These are phyloP conservation scores for Himalopsyche kuldschensis DNA, from an alignment of 2,888 invertebrate species.

Conservation along the genomic window DNA sequence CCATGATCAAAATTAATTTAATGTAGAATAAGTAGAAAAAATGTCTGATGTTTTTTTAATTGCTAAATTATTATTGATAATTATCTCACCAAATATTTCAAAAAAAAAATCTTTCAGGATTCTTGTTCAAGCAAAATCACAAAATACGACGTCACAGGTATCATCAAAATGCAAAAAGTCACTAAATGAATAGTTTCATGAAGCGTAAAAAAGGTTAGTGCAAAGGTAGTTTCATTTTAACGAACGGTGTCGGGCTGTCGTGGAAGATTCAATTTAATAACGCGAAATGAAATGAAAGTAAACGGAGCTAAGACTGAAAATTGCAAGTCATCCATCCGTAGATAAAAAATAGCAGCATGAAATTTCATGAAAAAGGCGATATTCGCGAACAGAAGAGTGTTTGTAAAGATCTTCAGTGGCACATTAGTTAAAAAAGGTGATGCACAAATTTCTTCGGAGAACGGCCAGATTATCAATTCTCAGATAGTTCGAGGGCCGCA, in stretches of 20 bases:
- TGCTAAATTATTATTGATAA: too few species aligned
- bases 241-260: conserved; percentile 4
- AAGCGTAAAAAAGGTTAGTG: not conserved
- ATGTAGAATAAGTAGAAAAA: too few species aligned
- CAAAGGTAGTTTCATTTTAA: conserved; percentile 27
- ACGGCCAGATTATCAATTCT: too few species aligned
- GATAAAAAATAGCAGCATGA: not conserved
- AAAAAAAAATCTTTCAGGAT: too few species aligned
- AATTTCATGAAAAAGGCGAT: conserved; percentile 4
- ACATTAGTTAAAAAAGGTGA: conserved; percentile 37
- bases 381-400: not conserved
- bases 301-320: not conserved
- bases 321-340: not conserved
- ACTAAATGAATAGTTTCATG: not conserved
- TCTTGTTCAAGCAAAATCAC: too few species aligned
- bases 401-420: conserved; percentile 32
- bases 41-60: too few species aligned
- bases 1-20: too few species aligned
- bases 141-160: too few species aligned
- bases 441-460: conserved; percentile 34
- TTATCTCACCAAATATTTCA: too few species aligned
- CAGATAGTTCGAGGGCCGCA: too few species aligned
- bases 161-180: too few species aligned
- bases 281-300: conserved; percentile 15
- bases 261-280: conserved; percentile 28